Base-by-base conservation (phyloP, 1,140 invertebrate genomes). In the Babylonia areolata region DNA sequence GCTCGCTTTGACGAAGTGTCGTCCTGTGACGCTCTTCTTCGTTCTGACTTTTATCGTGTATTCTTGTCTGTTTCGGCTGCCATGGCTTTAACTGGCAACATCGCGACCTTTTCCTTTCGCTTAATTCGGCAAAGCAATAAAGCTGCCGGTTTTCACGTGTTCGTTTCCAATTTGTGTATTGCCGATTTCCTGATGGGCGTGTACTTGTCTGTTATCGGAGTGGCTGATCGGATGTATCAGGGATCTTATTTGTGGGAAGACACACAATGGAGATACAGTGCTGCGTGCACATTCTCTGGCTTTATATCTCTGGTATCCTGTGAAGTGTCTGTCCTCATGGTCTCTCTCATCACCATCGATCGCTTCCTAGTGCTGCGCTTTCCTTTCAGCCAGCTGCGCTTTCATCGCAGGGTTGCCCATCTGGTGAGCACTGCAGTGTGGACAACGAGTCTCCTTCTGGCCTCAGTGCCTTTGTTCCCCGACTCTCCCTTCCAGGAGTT, bases 141-240 rank as follows among this genome's bases (percentile, higher is more conserved):
- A 33, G 82, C 3, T 5, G 12, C 86, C 42, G 86, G 87, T 20
- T 85, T 87, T 39, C 73, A 87, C 3, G 80, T 87, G 6, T 88
- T 91, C 33, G 84, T 91, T 37, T 80, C 89, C 9, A 90, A 89
- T 87, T 79, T 92, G 20, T 87, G 87, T 40, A 35, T 89, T 23
- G 89, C 91, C 33, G 92, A 92, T 73, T 85, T 91, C 40, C 28
- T 91, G 12, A 93, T 92, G 91, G 92, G 92, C 15, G 79, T 93
- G 0, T 93, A 93, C 69, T 42, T 93, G 64, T 82, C 90, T 20
- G 90, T 92, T 28, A 92, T 93, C 28, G 92, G 90, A 39, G 73
- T 80, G 3, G 90, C 91, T 1, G 23, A 37, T n/a, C 28, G 35
- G 23, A 82, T 51, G 17, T 54, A 54, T 28, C 12, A n/a, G 17